Evolutionary conservation across 2,888 invertebrate genomes (phyloP).

Genomic region (Piscicola geometra): DNA sequence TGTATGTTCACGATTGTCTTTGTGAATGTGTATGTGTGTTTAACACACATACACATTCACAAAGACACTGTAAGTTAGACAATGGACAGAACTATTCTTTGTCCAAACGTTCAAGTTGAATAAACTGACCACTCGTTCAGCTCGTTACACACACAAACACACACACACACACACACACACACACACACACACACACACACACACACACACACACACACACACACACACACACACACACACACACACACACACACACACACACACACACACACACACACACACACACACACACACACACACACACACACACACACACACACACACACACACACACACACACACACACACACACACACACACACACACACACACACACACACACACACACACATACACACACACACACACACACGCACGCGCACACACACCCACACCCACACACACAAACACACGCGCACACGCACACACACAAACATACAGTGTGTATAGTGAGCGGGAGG

Average conservation of each 20-base stretch:
- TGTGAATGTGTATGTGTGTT: too few relatives aligned
- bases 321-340: background rate
- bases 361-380: background rate
- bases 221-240: slow-evolving; percentile 10
- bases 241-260: background rate
- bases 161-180: background rate
- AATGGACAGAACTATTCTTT: background rate
- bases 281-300: slow-evolving; percentile 6
- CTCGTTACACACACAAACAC: too few relatives aligned
- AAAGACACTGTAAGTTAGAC: background rate
- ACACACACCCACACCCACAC: background rate
- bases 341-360: background rate
- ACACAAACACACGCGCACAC: background rate
- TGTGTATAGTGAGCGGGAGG: too few relatives aligned
- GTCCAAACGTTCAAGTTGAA: background rate
- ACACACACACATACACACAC: background rate
- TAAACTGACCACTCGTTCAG: too few relatives aligned
- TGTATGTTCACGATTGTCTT: too few relatives aligned
- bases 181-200: background rate
- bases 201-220: background rate
- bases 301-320: background rate
- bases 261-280: background rate
- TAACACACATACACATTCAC: background rate
- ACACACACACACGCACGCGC: background rate
- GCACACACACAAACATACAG: background rate